phyloP scores from a whole-genome alignment of 2,797 vertebrate genomes.

The Eulemur mongoz region DNA sequence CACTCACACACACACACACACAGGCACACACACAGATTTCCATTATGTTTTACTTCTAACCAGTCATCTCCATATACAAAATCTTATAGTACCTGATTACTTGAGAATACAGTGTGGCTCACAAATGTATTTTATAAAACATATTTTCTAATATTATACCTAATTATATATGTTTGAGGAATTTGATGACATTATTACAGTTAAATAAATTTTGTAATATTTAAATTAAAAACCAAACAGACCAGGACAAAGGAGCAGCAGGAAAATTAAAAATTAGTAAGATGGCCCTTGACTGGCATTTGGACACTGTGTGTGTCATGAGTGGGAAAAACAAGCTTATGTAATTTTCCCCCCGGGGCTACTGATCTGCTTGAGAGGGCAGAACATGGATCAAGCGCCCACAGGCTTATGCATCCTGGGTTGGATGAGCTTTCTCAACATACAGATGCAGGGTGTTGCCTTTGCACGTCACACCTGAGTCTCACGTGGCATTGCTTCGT shows the following conservation, averaged over 20 bases:
- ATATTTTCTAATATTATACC: neutral
- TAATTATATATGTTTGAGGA: neutral
- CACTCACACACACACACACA: too few species aligned
- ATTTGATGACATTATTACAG: neutral
- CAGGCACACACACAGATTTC: neutral
- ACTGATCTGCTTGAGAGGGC: neutral
- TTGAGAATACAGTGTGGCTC: neutral
- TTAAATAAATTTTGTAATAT: neutral
- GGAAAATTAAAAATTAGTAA: neutral
- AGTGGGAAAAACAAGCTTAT: neutral
- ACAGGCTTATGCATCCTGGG: neutral
- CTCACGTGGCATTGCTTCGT: neutral
- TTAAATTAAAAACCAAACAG: neutral
- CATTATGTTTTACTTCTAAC: neutral
- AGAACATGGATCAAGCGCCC: neutral
- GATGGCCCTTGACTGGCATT: neutral
- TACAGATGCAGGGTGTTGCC: neutral
- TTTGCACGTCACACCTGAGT: neutral
- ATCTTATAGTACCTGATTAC: neutral
- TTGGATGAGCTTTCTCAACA: neutral
- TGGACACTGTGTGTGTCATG: neutral
- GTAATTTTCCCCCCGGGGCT: neutral
- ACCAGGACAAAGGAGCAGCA: neutral
- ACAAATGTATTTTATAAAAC: slow-evolving; percentile 23
- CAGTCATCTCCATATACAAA: neutral